These are phyloP conservation scores for Heliconius charithonia DNA, from an alignment of 2,888 invertebrate genomes.

Conservation along the genomic window DNA sequence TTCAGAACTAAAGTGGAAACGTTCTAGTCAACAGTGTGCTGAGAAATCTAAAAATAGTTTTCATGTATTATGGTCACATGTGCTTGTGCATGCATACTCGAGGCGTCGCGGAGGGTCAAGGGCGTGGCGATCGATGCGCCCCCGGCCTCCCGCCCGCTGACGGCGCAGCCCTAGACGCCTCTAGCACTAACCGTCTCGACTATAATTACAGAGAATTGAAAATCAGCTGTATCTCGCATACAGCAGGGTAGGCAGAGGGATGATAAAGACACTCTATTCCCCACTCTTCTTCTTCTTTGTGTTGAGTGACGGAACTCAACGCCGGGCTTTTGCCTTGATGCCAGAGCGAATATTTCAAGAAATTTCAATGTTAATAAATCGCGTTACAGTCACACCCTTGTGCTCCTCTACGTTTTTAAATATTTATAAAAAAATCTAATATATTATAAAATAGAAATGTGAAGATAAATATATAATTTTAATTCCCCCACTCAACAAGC, in stretches of 20 bases:
- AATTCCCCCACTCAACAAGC: no score
- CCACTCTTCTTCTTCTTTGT: no score
- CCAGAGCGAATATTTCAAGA: neutral
- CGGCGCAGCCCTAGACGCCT: neutral
- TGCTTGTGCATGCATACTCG: conserved; percentile 24
- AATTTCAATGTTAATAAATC: no score
- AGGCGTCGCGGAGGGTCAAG: conserved; percentile 66
- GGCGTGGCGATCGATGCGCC: conserved; percentile 59
- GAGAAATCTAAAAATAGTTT: conserved; percentile 32
- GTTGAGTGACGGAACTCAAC: no score
- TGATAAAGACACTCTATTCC: no score
- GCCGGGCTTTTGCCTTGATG: neutral
- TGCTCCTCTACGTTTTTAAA: no score
- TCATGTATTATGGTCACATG: conserved; percentile 28
- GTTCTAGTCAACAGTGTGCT: neutral
- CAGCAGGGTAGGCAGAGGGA: neutral
- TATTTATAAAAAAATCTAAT: no score
- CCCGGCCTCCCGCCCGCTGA: conserved; percentile 22
- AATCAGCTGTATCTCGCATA: neutral
- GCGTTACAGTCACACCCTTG: no score
- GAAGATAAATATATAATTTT: no score
- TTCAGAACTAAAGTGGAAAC: conserved; percentile 7
- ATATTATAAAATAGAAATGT: no score
- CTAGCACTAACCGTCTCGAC: neutral
- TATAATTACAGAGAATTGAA: neutral